A percentile compares a stretch with the other conserved stretches of the same genome.
These are phyloP conservation scores for Acleris emargana DNA, from an alignment of 2,888 invertebrate species.

Conservation along the genomic window DNA sequence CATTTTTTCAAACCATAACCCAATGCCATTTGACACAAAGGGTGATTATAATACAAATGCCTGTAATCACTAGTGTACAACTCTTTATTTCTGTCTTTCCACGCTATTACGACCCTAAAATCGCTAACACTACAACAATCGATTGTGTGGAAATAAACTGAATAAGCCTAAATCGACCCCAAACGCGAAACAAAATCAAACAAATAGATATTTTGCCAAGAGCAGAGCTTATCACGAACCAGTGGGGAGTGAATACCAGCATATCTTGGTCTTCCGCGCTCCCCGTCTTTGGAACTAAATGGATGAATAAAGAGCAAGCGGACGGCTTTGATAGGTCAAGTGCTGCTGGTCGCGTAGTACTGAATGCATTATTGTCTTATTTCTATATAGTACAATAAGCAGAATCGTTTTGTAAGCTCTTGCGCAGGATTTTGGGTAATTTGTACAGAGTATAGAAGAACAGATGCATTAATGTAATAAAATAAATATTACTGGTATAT, in stretches of 20 bases:
- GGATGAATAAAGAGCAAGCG: conserved; percentile 5
- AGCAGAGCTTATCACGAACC: conserved; percentile 50
- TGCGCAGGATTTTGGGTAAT: conserved; percentile 49
- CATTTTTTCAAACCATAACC: background rate
- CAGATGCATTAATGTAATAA: conserved; percentile 1
- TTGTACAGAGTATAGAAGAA: conserved; percentile 17
- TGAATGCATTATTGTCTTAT: conserved; percentile 53
- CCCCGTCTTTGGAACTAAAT: background rate
- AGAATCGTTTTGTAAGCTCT: conserved; percentile 54
- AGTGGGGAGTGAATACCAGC: conserved; percentile 42
- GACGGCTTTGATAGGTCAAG: conserved; percentile 11
- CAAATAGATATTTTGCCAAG: conserved; percentile 58
- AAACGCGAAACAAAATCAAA: conserved; percentile 51
- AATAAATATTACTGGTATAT: background rate
- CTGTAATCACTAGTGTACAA: conserved; percentile 14
- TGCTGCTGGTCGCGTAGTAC: conserved; percentile 36
- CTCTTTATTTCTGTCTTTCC: conserved; percentile 16
- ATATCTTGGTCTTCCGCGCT: conserved; percentile 38
- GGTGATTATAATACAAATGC: background rate
- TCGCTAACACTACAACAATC: conserved; percentile 44
- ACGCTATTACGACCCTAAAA: conserved; percentile 31
- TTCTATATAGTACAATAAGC: conserved; percentile 56
- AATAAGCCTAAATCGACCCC: conserved; percentile 46
- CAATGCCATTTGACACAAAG: background rate
- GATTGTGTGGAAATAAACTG: conserved; percentile 50